Conservation (phyloP, 1,140 invertebrate genomes). For the Bombus pyrosoma region DNA sequence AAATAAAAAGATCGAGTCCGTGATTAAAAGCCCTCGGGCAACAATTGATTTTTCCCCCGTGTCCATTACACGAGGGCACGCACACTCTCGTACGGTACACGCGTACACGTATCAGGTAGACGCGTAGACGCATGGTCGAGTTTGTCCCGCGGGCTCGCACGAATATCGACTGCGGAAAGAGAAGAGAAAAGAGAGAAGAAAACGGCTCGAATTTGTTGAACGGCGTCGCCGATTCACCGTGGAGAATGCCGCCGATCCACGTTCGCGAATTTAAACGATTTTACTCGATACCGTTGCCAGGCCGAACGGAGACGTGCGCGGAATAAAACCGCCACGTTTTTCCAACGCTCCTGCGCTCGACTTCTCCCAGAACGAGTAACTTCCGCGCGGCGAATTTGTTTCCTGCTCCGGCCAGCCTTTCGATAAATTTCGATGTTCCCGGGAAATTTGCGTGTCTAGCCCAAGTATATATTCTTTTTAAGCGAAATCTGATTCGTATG, state of each 20-base stretch:
- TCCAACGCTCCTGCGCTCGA: background rate
- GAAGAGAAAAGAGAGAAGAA: background rate
- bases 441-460: slow-evolving; percentile 23
- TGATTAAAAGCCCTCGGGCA: slow-evolving; percentile 72
- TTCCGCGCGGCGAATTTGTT: slow-evolving; percentile 25
- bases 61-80: slow-evolving; percentile 45
- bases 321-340: slow-evolving; percentile 39
- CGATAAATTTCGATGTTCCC: slow-evolving; percentile 24
- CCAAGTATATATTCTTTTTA: background rate
- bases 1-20: slow-evolving; percentile 66
- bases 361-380: background rate
- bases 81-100: background rate
- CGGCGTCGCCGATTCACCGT: slow-evolving; percentile 7
- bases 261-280: slow-evolving; percentile 62
- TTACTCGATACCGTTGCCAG: slow-evolving; percentile 46
- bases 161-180: slow-evolving; percentile 49
- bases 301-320: slow-evolving; percentile 10
- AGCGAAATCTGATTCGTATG: background rate
- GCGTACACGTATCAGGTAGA: background rate
- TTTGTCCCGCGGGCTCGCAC: slow-evolving; percentile 36
- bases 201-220: slow-evolving; percentile 43
- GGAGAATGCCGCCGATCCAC: slow-evolving; percentile 44
- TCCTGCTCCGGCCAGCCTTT: background rate
- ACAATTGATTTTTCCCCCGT: slow-evolving; percentile 69
- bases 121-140: background rate